Conservation (phyloP, 2,113 vertebrate genomes). For the Neopipo cinnamomea region DNA sequence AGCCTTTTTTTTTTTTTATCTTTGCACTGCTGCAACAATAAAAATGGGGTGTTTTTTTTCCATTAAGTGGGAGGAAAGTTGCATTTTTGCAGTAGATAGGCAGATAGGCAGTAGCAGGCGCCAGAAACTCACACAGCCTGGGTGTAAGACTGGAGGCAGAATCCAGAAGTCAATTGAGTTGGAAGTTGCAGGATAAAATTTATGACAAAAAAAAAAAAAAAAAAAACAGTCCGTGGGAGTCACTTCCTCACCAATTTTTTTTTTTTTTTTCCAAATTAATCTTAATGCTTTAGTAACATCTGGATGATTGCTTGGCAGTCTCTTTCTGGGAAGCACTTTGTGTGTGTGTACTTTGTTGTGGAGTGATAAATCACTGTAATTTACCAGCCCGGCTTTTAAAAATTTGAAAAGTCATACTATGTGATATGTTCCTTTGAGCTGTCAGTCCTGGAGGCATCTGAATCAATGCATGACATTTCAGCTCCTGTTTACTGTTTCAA, state of each 20-base stretch:
- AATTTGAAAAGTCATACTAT: not conserved
- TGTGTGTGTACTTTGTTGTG: not conserved
- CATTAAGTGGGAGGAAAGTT: not conserved
- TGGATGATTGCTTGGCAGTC: constrained; percentile 33
- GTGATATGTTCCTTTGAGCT: constrained; percentile 11
- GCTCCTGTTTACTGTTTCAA: constrained; percentile 41
- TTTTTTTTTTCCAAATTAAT: not conserved
- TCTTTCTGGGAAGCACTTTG: not conserved
- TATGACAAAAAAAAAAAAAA: not conserved
- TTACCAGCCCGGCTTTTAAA: not conserved
- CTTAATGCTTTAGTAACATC: constrained; percentile 19
- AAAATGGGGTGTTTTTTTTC: not conserved
- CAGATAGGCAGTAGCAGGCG: not conserved
- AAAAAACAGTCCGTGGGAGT: not conserved
- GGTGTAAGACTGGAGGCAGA: not conserved
- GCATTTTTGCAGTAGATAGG: too few relatives aligned
- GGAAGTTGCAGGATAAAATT: not conserved
- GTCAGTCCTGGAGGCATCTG: constrained; percentile 24
- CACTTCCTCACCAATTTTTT: not conserved
- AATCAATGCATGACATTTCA: constrained; percentile 41
- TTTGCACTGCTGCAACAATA: not conserved
- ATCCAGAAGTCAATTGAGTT: not conserved
- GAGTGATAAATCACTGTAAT: constrained; percentile 45
- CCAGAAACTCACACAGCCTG: not conserved
- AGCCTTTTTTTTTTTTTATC: not conserved